Base-by-base conservation (phyloP, 1,140 invertebrate genomes). In the Holcopasites calliopsidis region DNA sequence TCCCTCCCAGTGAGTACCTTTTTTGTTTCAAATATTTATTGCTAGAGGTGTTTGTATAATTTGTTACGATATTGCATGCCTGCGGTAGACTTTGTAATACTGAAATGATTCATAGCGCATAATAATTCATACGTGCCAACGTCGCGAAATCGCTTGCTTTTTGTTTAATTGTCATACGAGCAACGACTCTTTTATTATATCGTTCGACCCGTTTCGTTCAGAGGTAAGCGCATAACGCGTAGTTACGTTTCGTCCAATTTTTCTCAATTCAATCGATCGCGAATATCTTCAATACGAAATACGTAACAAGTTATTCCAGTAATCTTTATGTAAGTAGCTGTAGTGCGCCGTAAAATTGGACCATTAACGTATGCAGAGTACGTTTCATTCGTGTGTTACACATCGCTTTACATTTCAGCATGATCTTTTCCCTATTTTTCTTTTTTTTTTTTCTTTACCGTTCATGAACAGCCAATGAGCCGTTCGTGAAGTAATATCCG, bases 1-100 rank as follows among this genome's bases (percentile, higher is more conserved):
- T 90, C 91, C 80, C 85, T 92, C 74, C 88, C 90, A 83, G 91
- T 92, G 88, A 91, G 91, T 83, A 72, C 71, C 42, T 68, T 47
- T 77, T 47, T n/a, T n/a, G n/a, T n/a, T n/a, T n/a, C n/a, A n/a
- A n/a, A n/a, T n/a, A n/a, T n/a, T n/a, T n/a, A n/a, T n/a, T 28
- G 4, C 26, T 3, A n/a, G 6, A 40, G 5, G 10, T 38, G 0
- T 13, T 49, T 55, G 8, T 44, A 54, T 6, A 35, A 16, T n/a
- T n/a, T 28, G 18, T 40, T 40, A n/a, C 10, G 26, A 23, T 16
- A 21, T 23, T n/a, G 73, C 73, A 69, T 75, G 73, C 31, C 10
- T 0, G 31, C 33, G 18, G 5, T 42, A n/a, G 52, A 73, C 13
- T 35, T 52, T 23, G 2, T 54, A 71, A 47, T 26, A 52, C 31